Percentiles rank a stretch among this genome's conserved stretches.
phyloP scores from a whole-genome alignment of 37 sponge, comb jelly and placozoan genomes.

The Haliclona indistincta region DNA sequence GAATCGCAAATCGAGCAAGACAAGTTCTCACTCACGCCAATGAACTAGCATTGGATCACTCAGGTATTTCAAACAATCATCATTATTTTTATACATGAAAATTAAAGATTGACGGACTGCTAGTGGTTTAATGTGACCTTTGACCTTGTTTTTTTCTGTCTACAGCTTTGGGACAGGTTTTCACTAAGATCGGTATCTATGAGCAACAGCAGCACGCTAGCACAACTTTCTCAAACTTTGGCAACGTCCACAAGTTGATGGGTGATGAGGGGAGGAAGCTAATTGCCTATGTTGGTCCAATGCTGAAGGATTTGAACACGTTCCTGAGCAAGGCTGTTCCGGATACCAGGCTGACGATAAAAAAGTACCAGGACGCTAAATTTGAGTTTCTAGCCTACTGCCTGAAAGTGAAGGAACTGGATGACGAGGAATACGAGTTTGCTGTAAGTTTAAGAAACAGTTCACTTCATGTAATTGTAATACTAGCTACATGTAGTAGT shows the following conservation, averaged over 20 bases:
- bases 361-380: slow-evolving; percentile 93
- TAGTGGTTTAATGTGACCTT: background rate
- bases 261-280: slow-evolving; percentile 74
- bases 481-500: background rate
- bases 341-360: slow-evolving; percentile 89
- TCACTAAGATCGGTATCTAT: slow-evolving; percentile 75
- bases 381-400: slow-evolving; percentile 97
- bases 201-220: slow-evolving; percentile 83
- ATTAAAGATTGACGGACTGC: too few relatives aligned
- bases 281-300: slow-evolving; percentile 58
- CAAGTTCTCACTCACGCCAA: slow-evolving; percentile 32
- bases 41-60: slow-evolving; percentile 28
- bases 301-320: slow-evolving; percentile 35
- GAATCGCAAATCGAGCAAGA: slow-evolving; percentile 49
- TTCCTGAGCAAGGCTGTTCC: slow-evolving; percentile 98
- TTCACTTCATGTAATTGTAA: background rate
- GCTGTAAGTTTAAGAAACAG: slow-evolving; percentile 45
- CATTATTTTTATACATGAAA: background rate
- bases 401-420: slow-evolving; percentile 97
- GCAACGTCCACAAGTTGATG: slow-evolving; percentile 81
- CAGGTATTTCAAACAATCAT: slow-evolving; percentile 14
- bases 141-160: background rate
- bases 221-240: slow-evolving; percentile 88
- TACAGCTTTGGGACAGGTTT: slow-evolving; percentile 79
- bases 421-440: slow-evolving; percentile 90